These are phyloP conservation scores for Callaeas wilsoni DNA, from an alignment of 2,113 vertebrate species.

Conservation along the genomic window DNA sequence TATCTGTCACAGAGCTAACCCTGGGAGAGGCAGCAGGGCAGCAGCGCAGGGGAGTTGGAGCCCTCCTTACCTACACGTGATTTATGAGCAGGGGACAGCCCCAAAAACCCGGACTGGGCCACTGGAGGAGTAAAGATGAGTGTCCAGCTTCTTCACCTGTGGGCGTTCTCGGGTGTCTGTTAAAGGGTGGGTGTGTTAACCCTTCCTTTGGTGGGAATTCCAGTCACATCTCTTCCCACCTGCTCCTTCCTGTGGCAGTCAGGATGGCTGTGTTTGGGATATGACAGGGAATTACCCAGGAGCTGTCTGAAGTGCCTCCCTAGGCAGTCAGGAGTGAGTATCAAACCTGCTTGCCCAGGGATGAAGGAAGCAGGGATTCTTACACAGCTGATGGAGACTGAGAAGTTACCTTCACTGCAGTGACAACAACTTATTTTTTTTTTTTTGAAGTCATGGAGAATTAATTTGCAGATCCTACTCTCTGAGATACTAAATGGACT, in stretches of 20 bases:
- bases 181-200: not conserved
- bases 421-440: not conserved
- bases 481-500: not conserved
- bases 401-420: not conserved
- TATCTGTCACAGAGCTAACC: not conserved
- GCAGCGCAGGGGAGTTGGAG: not conserved
- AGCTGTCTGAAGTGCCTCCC: not conserved
- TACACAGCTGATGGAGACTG: not conserved
- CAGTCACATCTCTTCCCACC: not conserved
- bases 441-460: not conserved
- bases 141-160: not conserved
- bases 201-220: not conserved
- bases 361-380: not conserved
- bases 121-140: not conserved
- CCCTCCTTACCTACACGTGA: not conserved
- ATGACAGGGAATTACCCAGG: not conserved
- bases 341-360: not conserved
- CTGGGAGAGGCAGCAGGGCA: not conserved
- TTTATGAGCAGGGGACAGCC: not conserved
- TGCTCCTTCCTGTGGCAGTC: not conserved
- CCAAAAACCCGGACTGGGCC: not conserved
- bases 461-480: not conserved
- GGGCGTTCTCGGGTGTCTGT: not conserved
- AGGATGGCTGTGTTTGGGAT: not conserved
- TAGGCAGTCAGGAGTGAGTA: not conserved